Evolutionary conservation across 2,888 invertebrate genomes (phyloP), one percentile per base, ranked within the genome.

Genomic region (Julus scandinavius): DNA sequence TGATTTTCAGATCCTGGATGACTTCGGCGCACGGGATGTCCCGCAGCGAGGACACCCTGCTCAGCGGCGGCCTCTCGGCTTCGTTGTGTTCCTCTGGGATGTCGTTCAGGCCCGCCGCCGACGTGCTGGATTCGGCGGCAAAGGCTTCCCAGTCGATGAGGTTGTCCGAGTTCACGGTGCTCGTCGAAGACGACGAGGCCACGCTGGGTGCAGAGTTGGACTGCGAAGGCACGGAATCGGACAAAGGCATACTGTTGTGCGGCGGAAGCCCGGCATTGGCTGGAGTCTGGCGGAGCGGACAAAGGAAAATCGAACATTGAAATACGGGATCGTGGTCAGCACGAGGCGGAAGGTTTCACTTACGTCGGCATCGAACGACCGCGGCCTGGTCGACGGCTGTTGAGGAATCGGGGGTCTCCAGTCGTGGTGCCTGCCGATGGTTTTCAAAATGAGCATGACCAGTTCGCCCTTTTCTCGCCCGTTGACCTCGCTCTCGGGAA

Each of bases 1-100:
- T 95, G 88, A 85, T 85, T 9, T 85, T 85, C 40, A 85, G 85
- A 40, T 85, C 85, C 41, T 85, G 40, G 40, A 85, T 85, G 29
- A 85, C 85, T 5, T 85, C 85, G 15, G 40, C 85, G 13, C 5
- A 40, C 17, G 85, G 85, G 45, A 85, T 85, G 45, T 85, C 85
- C 40, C 45, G 41, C 40, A 85, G 45, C 0, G 63, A 63, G 20
- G 63, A 20, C 63, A 63, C 63, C 63, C 63, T 63, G 20, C 63
- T 63, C 63, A 63, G 63, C 20, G 63, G 63, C 4, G 63, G 63
- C 63, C 63, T 63, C 63, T 63, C 63, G 20, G 7, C 20, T 63
- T 63, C 20, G 63, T 3, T 5, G 17, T 63, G 63, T 20, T 4
- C 17, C 15, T 58, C 58, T 1, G 17, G 1, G 15, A 6, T 20